Evolutionary conservation across 2,888 invertebrate species (phyloP).

Genomic region (Spilosoma lubricipeda): DNA sequence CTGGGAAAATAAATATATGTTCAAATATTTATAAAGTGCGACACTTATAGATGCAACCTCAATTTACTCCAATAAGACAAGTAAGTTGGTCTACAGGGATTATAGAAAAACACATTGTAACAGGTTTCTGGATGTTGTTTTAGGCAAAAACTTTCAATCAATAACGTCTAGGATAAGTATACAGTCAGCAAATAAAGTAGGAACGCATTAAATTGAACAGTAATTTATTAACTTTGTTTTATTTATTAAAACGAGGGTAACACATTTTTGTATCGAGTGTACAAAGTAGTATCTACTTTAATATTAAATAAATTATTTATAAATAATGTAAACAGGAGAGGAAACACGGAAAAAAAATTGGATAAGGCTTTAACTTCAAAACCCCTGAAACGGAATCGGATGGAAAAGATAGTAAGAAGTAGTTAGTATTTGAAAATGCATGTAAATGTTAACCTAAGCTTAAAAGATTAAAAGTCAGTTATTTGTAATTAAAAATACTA

Average conservation of each 20-base stretch:
- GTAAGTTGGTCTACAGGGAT: constrained; percentile 39
- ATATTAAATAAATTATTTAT: neutral
- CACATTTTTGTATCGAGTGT: neutral
- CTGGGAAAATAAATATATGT: constrained; percentile 85
- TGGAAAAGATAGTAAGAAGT: too few relatives aligned
- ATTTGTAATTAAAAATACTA: neutral
- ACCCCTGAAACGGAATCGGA: too few relatives aligned
- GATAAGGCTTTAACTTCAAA: too few relatives aligned
- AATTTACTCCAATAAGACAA: constrained; percentile 43
- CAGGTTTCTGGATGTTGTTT: constrained; percentile 40
- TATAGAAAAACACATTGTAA: constrained; percentile 38
- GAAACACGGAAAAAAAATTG: too few relatives aligned
- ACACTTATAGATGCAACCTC: constrained; percentile 34
- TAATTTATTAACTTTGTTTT: too few relatives aligned
- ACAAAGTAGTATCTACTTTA: neutral
- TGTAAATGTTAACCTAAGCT: neutral
- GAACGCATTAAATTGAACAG: neutral
- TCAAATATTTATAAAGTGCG: constrained; percentile 29
- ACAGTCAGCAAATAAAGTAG: neutral
- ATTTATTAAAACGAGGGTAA: neutral
- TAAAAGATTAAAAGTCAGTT: neutral
- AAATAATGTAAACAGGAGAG: too few relatives aligned
- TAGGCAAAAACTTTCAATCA: constrained; percentile 41
- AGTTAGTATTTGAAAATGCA: neutral
- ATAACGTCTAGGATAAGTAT: constrained; percentile 28